These are phyloP conservation scores for Andrena chrysosceles DNA, from an alignment of 2,888 invertebrate genomes.

Conservation along the genomic window DNA sequence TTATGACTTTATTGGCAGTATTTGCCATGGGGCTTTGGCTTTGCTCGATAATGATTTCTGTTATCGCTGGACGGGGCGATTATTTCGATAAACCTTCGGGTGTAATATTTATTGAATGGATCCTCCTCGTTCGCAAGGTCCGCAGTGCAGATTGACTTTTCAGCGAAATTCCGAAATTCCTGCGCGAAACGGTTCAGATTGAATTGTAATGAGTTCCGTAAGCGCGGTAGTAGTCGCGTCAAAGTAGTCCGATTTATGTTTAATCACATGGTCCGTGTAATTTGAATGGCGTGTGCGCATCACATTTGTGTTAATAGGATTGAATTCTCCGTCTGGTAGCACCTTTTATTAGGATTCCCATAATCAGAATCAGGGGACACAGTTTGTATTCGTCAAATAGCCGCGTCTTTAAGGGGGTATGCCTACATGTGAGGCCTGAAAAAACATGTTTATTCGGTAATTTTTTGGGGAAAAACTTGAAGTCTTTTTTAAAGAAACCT, in stretches of 20 bases:
- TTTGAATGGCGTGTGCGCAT: conserved; percentile 10
- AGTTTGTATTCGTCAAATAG: too few relatives aligned
- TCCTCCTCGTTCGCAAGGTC: background rate
- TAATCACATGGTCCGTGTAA: conserved; percentile 21
- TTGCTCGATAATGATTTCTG: background rate
- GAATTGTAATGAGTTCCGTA: conserved; percentile 24
- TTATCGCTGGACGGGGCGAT: background rate
- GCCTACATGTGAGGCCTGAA: too few relatives aligned
- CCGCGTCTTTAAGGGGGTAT: too few relatives aligned
- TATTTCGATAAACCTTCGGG: background rate
- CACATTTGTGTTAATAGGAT: conserved; percentile 27
- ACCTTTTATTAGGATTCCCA: background rate
- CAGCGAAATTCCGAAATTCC: conserved; percentile 41
- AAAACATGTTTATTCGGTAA: too few relatives aligned
- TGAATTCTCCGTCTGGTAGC: background rate
- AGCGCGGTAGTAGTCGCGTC: conserved; percentile 2
- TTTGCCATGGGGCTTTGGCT: background rate
- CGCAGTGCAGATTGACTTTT: conserved; percentile 28
- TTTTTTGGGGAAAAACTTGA: too few relatives aligned
- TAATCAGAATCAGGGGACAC: background rate
- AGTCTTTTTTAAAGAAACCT: too few relatives aligned
- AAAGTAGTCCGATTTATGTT: conserved; percentile 42
- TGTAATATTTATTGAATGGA: background rate
- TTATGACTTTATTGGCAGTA: background rate
- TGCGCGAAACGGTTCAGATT: conserved; percentile 11